Conservation (phyloP, 2,888 invertebrate species). For the Scaeva pyrastri region DNA sequence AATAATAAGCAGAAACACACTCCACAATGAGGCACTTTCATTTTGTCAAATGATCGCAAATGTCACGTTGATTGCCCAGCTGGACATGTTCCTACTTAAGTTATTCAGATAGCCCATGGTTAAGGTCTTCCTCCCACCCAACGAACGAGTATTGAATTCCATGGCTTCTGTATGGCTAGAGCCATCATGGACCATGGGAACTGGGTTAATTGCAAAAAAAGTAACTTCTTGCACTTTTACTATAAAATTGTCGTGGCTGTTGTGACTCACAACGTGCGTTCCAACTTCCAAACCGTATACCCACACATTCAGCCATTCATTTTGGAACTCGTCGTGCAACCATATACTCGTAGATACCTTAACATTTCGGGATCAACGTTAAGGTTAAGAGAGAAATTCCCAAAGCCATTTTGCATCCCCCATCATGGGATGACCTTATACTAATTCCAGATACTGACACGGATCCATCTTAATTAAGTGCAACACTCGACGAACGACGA, state of each 20-base stretch:
- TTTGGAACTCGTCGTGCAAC: neutral
- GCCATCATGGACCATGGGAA: slow-evolving; percentile 79
- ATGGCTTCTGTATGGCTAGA: slow-evolving; percentile 24
- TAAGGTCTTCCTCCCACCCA: slow-evolving; percentile 12
- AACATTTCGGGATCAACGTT: slow-evolving; percentile 41
- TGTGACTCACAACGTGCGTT: slow-evolving; percentile 66
- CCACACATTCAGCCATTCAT: no score
- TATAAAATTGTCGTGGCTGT: slow-evolving; percentile 66
- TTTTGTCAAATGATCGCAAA: slow-evolving; percentile 49
- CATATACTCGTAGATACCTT: neutral
- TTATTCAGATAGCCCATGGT: slow-evolving; percentile 7
- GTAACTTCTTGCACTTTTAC: slow-evolving; percentile 81
- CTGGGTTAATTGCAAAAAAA: slow-evolving; percentile 82
- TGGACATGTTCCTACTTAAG: slow-evolving; percentile 52
- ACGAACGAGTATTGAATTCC: slow-evolving; percentile 17
- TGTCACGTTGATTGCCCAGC: slow-evolving; percentile 54
- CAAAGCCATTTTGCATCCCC: slow-evolving; percentile 28
- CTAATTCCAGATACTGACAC: slow-evolving; percentile 78
- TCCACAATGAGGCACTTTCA: slow-evolving; percentile 46
- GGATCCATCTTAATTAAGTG: slow-evolving; percentile 81
- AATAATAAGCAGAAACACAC: slow-evolving; percentile 18
- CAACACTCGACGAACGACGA: slow-evolving; percentile 52
- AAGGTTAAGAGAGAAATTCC: slow-evolving; percentile 73
- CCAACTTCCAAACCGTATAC: neutral
- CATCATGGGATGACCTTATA: slow-evolving; percentile 70